Base-by-base conservation (phyloP, 2,113 vertebrate species). In the Protobothrops mucrosquamatus region DNA sequence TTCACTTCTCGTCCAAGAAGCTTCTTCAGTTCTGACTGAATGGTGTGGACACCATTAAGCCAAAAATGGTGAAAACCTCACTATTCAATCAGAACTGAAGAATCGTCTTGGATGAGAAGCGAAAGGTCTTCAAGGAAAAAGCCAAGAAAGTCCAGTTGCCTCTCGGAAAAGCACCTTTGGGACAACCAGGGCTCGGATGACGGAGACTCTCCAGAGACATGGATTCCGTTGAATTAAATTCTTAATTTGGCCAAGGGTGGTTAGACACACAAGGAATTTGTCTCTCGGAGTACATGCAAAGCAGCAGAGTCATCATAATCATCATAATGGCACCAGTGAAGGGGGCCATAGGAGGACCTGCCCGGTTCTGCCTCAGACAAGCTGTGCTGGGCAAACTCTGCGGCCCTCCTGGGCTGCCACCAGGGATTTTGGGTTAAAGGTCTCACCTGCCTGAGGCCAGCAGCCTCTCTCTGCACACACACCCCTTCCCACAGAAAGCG, bases 301-400 rank as follows among this genome's bases (percentile, higher is more conserved):
- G 61, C 61, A 64, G 1, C 26, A 12, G 59, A 12, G 24, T 61
- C 11, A 12, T 24, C 8, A 3, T 11, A 12, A 61, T 1, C 24
- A 1, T 61, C 6, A 29, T 34, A 18, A 14, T 4, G 7, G 2
- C 0, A 15, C 4, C 0, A 11, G 0, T 6, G 24, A 2, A 15
- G 55, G 18, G 5, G 57, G 46, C 6, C 1, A 48, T 48, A 48
- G 46, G 6, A 48, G 48, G 48, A 9, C 48, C 7, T 51, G 55
- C 55, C 15, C 3, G 54, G 8, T 15, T 55, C 54, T 55, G 54
- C 14, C 54, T 14, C 2, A 39, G 39, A 39, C 39, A 39, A 43
- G 55, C 1, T 56, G 55, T 6, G 15, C 55, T 20, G 14, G 14
- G 3, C 4, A 5, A 15, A 6, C 29, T 4, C 29, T 6, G 4